Evolutionary conservation across 2,888 invertebrate genomes (phyloP).

Genomic region (Acleris sparsana): DNA sequence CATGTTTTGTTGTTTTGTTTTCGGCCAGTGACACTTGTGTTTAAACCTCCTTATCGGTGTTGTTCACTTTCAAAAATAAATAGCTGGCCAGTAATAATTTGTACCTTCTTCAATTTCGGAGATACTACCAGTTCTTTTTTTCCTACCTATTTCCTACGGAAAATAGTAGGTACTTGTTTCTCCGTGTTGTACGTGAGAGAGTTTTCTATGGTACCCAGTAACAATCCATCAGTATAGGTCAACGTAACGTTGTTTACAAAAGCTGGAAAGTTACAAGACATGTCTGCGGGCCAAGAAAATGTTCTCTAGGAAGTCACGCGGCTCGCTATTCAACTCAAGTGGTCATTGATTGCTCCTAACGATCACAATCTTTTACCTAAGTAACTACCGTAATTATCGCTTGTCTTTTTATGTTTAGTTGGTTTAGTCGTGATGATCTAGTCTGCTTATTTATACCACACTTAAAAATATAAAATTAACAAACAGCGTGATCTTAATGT

Average conservation of each 20-base stretch:
- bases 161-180: no score
- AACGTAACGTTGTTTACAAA: conserved; percentile 50
- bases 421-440: conserved; percentile 11
- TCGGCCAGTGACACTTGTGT: conserved; percentile 13
- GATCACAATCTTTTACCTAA: conserved; percentile 36
- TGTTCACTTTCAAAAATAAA: neutral
- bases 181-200: no score
- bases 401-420: conserved; percentile 15
- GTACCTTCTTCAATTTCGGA: neutral
- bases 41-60: neutral
- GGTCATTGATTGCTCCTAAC: conserved; percentile 56
- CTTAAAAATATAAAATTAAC: conserved; percentile 3
- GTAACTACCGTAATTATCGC: conserved; percentile 34
- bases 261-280: conserved; percentile 74
- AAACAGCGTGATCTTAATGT: conserved; percentile 5
- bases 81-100: neutral
- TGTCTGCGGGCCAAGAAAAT: conserved; percentile 63
- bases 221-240: conserved; percentile 18
- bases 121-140: neutral
- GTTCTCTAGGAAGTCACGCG: conserved; percentile 74
- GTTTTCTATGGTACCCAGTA: conserved; percentile 3
- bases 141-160: no score
- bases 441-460: neutral
- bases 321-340: conserved; percentile 53
- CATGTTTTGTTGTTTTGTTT: conserved; percentile 14